Evolutionary conservation across 2,113 vertebrate genomes (phyloP).

Genomic region (Bos taurus): ARS-UCD2.0 NC_037352.1:16699501-16700000

Average conservation of each 20-base stretch:
- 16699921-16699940: not conserved
- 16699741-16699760: not conserved
- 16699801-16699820: not conserved
- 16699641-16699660: rapidly evolving
- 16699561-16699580: not conserved
- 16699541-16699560: not conserved
- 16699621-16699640: not conserved
- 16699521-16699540: not conserved
- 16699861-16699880: not conserved
- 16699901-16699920: not conserved
- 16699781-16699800: not conserved
- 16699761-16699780: not conserved
- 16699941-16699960: not conserved
- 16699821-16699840: too few relatives aligned
- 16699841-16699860: not conserved
- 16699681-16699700: not conserved
- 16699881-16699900: not conserved
- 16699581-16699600: not conserved
- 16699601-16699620: not conserved
- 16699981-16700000: not conserved
- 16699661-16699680: not conserved
- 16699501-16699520: not conserved
- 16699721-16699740: not conserved
- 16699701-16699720: not conserved
- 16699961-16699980: not conserved